Evolutionary conservation across 2,888 invertebrate genomes (phyloP), one percentile per base, ranked within the genome.

Genomic region (Teinopalpus imperialis): DNA sequence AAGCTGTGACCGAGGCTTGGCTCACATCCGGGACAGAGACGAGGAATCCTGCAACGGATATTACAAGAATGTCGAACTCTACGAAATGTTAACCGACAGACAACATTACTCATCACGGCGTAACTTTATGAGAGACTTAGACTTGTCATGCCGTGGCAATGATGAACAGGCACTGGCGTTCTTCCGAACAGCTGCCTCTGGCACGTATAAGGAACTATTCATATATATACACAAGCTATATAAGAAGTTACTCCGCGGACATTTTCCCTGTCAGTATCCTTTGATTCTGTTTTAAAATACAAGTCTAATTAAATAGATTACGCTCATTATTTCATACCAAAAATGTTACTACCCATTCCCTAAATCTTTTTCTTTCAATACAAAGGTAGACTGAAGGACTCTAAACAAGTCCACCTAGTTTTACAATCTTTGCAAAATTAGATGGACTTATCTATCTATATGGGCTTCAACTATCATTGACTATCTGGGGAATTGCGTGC

Each of bases 221-320:
- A 10, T 7, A 21, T 34, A 7, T 3, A 2, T 34, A 10, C 9
- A 1, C 0, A 34, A 10, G 1, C 20, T 34, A 3, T 34, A 8
- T 5, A 7, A 20, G 0, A 34, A 34, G 10, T 34, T 34, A 3
- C 7, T 34, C 1, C 32, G 10, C 10, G 20, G 10, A 2, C 9
- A 1, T 3, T 34, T 20, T 20, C 32, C 32, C 20, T 34, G 32
- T 7, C 5, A 3, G 7, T 34, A 34, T 32, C 32, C 32, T 20
- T 10, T 32, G 6, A 20, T 32, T 18, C 32, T 32, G 16, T 3
- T 16, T 16, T 16, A 16, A 16, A 16, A 4, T n/a, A n/a, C n/a
- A n/a, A n/a, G n/a, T n/a, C n/a, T n/a, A n/a, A n/a, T n/a, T n/a
- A n/a, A n/a, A n/a, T n/a, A n/a, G n/a, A n/a, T n/a, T n/a, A n/a